Base-by-base conservation (phyloP, 1,140 invertebrate genomes). In the Bombus huntii region DNA sequence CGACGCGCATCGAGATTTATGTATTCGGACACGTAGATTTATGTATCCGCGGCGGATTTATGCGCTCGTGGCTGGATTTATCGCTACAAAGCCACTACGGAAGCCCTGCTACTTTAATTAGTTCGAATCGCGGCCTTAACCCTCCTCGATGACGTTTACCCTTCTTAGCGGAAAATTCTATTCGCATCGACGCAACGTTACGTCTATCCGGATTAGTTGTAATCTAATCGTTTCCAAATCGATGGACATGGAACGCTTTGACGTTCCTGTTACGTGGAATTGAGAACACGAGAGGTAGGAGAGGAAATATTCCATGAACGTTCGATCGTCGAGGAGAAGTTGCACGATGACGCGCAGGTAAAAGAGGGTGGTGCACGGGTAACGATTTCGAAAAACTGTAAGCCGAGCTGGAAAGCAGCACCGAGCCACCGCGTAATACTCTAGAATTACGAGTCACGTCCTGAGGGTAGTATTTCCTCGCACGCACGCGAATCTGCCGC, bases 371-470 rank as follows among this genome's bases (percentile, higher is more conserved):
- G 53, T 31, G 6, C 25, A 31, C 44, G 22, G 28, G 25, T 62
- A 73, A 68, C 74, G 37, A 62, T 81, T 87, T 78, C 34, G 22
- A 73, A 70, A 81, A 85, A 85, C 62, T 65, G 68, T 39, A 37
- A 85, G 57, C 31, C 80, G 28, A 77, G 47, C 37, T 83, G 82
- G 65, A 83, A 83, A 90, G 79, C 80, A 87, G 66, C 81, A 81
- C 71, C 78, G 78, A 81, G 89, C 92, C 90, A 91, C 91, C 88
- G 86, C 83, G 88, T 92, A 91, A 93, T 91, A 89, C 76, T 91
- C 88, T 92, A 89, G 89, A 92, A 92, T 92, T 92, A 92, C 85
- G 84, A 89, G 87, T 91, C 88, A 86, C 88, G 87, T 93, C 84
- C 91, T 59, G 87, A 70, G 87, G 88, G 88, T 86, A 92, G 87